Percentiles rank a stretch among this genome's conserved stretches.
Conservation (phyloP, 2,888 invertebrate genomes). For the Dinocampus coccinellae region DNA sequence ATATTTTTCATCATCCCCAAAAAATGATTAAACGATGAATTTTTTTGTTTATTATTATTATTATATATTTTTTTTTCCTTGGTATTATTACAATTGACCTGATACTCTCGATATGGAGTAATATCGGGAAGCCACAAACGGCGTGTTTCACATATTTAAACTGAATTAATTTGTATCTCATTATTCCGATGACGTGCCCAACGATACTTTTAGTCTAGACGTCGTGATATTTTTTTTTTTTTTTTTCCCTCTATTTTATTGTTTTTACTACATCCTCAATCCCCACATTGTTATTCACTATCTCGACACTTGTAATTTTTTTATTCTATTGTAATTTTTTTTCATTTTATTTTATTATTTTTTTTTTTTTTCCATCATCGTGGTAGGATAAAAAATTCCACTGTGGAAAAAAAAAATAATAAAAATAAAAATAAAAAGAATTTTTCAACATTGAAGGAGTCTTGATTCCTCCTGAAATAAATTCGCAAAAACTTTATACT, state of each 20-base stretch:
- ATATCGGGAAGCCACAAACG: background rate
- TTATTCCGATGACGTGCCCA: background rate
- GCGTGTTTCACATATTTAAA: constrained; percentile 4
- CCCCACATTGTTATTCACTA: background rate
- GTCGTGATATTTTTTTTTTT: background rate
- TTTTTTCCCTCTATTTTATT: background rate
- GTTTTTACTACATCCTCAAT: background rate
- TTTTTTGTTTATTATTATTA: no score
- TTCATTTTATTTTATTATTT: background rate
- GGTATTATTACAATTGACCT: constrained; percentile 11
- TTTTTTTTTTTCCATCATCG: background rate
- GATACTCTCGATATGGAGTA: background rate
- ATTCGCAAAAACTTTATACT: background rate
- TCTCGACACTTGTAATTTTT: background rate
- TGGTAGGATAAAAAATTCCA: background rate
- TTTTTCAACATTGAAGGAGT: background rate
- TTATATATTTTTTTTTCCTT: no score
- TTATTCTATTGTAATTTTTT: background rate
- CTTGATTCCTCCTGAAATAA: background rate
- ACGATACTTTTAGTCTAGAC: background rate
- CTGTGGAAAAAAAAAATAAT: no score
- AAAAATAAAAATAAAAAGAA: background rate
- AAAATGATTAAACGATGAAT: constrained; percentile 7
- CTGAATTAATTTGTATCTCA: constrained; percentile 25
- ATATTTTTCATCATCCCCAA: no score